phyloP scores from a whole-genome alignment of 2,888 invertebrate genomes.

The Arrhopalites spinosus region DNA sequence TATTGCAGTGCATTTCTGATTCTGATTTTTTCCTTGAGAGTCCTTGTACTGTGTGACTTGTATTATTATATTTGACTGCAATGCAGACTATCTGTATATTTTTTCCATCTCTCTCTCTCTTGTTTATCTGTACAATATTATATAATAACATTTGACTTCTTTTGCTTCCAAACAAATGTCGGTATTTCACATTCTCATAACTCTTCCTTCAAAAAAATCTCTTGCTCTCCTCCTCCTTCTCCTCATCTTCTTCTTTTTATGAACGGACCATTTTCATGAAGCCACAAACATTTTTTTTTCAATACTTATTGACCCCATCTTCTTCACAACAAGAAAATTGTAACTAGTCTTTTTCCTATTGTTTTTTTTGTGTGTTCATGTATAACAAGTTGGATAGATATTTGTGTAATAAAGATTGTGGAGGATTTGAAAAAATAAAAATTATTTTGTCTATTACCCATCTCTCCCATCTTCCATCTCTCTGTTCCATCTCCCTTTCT shows the following conservation, averaged over 20 bases:
- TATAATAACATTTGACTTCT: not conserved
- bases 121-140: not conserved
- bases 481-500: no score
- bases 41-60: not conserved
- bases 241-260: slow-evolving; percentile 13
- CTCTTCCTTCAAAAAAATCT: no score
- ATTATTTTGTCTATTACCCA: no score
- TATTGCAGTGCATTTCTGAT: slow-evolving; percentile 25
- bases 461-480: no score
- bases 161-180: slow-evolving; percentile 19
- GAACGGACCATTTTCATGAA: slow-evolving; percentile 3
- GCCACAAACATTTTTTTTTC: not conserved
- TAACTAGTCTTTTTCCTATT: no score
- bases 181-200: slow-evolving; percentile 18
- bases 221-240: not conserved
- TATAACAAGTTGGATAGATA: no score
- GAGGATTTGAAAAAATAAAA: no score
- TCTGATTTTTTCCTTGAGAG: slow-evolving; percentile 5
- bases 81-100: slow-evolving; percentile 3
- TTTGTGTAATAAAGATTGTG: no score
- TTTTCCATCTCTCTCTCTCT: not conserved
- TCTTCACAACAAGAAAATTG: no score
- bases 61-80: slow-evolving; percentile 27
- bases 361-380: no score
- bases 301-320: no score